Conservation (phyloP, 37 sponge, comb jelly and placozoan species). For the Ephydatia muelleri region DNA sequence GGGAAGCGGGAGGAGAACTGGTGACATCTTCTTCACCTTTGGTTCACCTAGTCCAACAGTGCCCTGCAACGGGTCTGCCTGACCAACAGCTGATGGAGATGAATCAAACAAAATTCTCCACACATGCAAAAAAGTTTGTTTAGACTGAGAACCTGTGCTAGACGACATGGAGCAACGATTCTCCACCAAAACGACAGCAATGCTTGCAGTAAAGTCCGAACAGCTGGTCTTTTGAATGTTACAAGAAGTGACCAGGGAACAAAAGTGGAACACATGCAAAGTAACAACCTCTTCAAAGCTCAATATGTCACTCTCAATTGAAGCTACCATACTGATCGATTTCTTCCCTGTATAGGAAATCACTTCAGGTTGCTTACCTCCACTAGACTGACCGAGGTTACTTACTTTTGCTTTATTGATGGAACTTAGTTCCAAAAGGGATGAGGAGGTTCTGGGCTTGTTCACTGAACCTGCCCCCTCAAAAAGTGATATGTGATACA, state of each 20-base stretch:
- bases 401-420: not conserved
- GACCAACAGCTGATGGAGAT: not conserved
- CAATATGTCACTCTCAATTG: slow-evolving; percentile 39
- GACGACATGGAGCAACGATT: slow-evolving; percentile 10
- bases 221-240: slow-evolving; percentile 41
- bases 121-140: slow-evolving; percentile 38
- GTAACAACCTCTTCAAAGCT: slow-evolving; percentile 43
- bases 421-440: not conserved
- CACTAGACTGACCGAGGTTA: no score
- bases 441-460: not conserved
- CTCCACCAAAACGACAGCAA: slow-evolving; percentile 47
- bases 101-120: slow-evolving; percentile 37
- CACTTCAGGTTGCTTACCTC: not conserved
- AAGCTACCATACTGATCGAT: slow-evolving; percentile 32
- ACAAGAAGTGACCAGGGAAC: slow-evolving; percentile 45
- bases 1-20: slow-evolving; percentile 53
- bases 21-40: slow-evolving; percentile 37
- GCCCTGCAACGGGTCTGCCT: not conserved
- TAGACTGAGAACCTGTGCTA: not conserved
- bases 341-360: slow-evolving; percentile 59
- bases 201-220: slow-evolving; percentile 24
- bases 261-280: slow-evolving; percentile 52
- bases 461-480: not conserved
- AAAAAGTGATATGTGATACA: slow-evolving; percentile 61
- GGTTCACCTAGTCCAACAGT: not conserved